Conservation (phyloP, 2,113 vertebrate species). For the Tichodroma muraria region DNA sequence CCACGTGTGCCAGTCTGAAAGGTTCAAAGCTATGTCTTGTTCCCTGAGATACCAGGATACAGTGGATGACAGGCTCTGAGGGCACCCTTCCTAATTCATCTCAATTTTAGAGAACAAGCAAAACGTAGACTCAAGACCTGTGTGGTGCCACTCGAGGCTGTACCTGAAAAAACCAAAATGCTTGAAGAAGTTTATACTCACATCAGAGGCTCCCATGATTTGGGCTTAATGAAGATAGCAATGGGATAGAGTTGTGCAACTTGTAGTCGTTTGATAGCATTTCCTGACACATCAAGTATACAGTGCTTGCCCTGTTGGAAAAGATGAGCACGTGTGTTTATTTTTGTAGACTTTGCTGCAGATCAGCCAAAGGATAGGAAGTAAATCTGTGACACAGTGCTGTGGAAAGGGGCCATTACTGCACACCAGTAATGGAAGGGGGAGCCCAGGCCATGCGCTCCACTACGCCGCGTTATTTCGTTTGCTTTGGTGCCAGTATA, state of each 20-base stretch:
- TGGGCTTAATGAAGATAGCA: constrained; percentile 97
- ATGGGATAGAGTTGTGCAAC: constrained; percentile 97
- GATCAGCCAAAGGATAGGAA: not conserved
- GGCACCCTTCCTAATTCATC: not conserved
- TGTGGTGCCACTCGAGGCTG: not conserved
- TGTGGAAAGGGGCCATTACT: not conserved
- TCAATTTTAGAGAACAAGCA: not conserved
- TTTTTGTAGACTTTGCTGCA: not conserved
- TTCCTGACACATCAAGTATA: constrained; percentile 97
- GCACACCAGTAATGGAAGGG: not conserved
- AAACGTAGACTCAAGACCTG: not conserved
- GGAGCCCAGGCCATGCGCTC: fast-evolving
- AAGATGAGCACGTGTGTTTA: constrained; percentile 36
- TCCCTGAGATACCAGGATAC: not conserved
- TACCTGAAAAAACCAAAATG: not conserved
- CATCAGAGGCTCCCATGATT: constrained; percentile 91
- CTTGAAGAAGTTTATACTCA: constrained; percentile 70
- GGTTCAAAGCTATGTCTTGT: not conserved
- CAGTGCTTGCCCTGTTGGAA: constrained; percentile 93
- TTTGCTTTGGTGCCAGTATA: not conserved
- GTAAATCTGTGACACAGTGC: fast-evolving
- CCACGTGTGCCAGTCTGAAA: not conserved
- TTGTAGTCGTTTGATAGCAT: constrained; percentile 97
- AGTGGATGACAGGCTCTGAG: not conserved
- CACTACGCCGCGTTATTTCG: fast-evolving